Evolutionary conservation across 2,113 vertebrate genomes (phyloP).

Genomic region (Limnothrissa miodon): DNA sequence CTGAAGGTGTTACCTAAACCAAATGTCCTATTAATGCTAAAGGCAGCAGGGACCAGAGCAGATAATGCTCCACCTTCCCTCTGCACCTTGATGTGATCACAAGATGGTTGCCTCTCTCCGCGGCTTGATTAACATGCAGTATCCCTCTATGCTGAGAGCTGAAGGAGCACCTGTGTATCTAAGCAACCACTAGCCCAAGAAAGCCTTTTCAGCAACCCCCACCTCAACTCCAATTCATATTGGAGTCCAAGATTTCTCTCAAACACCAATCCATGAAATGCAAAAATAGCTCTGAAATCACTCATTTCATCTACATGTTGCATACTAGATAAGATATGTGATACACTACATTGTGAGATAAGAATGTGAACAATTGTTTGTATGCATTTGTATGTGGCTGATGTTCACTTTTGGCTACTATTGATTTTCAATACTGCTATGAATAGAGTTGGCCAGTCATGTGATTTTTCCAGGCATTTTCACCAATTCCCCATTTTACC

Average conservation of each 20-base stretch:
- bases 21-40: not conserved
- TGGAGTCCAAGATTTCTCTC: conserved; percentile 37
- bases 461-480: too few species aligned
- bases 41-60: not conserved
- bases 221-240: not conserved
- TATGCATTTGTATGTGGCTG: too few species aligned
- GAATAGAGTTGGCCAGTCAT: too few species aligned
- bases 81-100: not conserved
- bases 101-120: conserved; percentile 1
- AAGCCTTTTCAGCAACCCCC: conserved; percentile 14
- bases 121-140: conserved; percentile 26
- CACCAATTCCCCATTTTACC: too few species aligned
- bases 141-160: conserved; percentile 19
- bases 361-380: too few species aligned
- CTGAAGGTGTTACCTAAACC: not conserved
- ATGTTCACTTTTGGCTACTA: too few species aligned
- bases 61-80: not conserved
- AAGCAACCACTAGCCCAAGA: conserved; percentile 55
- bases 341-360: too few species aligned
- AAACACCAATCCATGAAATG: conserved; percentile 39
- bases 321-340: not conserved
- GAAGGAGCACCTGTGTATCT: conserved; percentile 52
- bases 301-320: not conserved
- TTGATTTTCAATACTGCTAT: too few species aligned
- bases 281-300: not conserved